phyloP scores from a whole-genome alignment of 2,797 vertebrate genomes.

The Anomalospiza imberbis region DNA sequence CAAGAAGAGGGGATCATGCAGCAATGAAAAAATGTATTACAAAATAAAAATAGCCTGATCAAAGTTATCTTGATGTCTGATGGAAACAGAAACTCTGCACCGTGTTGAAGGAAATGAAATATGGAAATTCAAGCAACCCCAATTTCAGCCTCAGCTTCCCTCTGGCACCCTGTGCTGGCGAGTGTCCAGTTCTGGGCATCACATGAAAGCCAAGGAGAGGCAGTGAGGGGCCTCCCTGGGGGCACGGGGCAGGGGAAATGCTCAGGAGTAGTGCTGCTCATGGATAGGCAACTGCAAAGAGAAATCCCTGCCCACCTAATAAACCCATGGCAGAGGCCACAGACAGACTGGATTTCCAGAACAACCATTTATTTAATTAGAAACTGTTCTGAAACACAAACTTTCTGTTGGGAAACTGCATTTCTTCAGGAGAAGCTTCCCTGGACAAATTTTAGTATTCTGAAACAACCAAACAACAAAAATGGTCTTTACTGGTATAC shows the following conservation, averaged over 20 bases:
- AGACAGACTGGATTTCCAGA: background rate
- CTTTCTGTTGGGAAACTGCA: background rate
- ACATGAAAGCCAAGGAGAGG: background rate
- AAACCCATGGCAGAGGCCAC: background rate
- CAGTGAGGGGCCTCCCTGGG: rapidly evolving
- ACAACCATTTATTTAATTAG: background rate
- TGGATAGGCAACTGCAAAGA: background rate
- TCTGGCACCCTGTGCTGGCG: rapidly evolving
- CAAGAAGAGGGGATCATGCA: background rate
- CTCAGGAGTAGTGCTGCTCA: background rate
- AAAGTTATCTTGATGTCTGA: background rate
- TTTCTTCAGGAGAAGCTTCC: background rate
- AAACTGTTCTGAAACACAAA: background rate
- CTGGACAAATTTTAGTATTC: background rate
- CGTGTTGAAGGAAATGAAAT: background rate
- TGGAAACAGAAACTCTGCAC: background rate
- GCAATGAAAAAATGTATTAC: background rate
- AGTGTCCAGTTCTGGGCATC: rapidly evolving
- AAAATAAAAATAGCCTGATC: background rate
- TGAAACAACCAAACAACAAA: background rate
- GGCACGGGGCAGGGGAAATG: background rate
- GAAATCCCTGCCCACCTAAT: background rate
- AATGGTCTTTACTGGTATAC: background rate
- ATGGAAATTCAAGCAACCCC: background rate
- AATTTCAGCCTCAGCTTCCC: background rate